These are phyloP conservation scores for Morphnarchus princeps DNA, from an alignment of 2,113 vertebrate genomes.

Conservation along the genomic window DNA sequence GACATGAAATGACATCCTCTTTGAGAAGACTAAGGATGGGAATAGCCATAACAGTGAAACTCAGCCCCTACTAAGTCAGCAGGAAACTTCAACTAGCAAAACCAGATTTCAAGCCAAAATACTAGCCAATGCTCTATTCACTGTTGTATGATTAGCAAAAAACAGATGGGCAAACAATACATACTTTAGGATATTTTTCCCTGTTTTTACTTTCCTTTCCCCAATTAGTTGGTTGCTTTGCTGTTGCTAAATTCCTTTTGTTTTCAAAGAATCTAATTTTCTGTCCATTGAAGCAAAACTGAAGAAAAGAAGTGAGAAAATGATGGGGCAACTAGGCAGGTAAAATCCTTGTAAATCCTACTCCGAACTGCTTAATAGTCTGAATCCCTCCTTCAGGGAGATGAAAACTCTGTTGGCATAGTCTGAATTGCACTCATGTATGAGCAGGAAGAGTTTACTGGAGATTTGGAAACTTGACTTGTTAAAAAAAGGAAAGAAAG, in stretches of 20 bases:
- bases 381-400: conserved; percentile 21
- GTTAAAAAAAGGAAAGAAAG: not conserved
- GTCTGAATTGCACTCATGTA: not conserved
- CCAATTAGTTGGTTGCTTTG: not conserved
- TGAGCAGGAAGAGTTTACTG: conserved; percentile 12
- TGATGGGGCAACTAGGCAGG: conserved; percentile 14
- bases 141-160: not conserved
- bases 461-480: not conserved
- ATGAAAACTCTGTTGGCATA: conserved; percentile 8
- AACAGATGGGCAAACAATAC: not conserved
- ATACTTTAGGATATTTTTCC: not conserved
- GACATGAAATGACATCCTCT: not conserved
- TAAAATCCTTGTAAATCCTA: conserved; percentile 50
- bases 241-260: not conserved
- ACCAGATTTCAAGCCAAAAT: not conserved
- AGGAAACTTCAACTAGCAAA: not conserved
- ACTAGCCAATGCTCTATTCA: not conserved
- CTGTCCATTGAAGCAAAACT: conserved; percentile 13
- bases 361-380: conserved; percentile 41
- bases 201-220: not conserved
- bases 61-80: not conserved
- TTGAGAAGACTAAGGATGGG: not conserved
- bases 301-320: conserved; percentile 34
- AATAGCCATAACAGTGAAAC: not conserved
- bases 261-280: not conserved